These are phyloP conservation scores for Leptodactylus fallax DNA, from an alignment of 2,797 vertebrate species.

Conservation along the genomic window DNA sequence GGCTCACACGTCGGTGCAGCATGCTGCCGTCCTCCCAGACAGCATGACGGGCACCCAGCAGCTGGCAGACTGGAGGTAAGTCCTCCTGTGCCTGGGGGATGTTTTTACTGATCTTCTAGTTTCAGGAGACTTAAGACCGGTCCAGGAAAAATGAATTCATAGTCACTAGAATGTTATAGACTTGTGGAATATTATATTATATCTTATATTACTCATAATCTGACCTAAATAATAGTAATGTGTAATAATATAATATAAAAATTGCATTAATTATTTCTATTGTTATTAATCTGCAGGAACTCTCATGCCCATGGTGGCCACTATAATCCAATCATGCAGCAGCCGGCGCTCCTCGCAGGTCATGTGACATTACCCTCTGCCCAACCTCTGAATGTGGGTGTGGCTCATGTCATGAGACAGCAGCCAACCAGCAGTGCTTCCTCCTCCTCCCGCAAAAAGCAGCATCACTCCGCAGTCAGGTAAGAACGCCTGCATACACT, in stretches of 20 bases:
- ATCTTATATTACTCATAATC: neutral
- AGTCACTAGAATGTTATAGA: no score
- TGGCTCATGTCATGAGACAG: slow-evolving; percentile 98
- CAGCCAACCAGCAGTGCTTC: slow-evolving; percentile 79
- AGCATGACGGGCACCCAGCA: slow-evolving; percentile 93
- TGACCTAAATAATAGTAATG: no score
- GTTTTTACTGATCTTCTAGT: no score
- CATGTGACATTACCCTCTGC: slow-evolving; percentile 93
- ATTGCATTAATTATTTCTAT: no score
- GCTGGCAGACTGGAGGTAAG: slow-evolving; percentile 94
- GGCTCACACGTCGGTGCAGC: slow-evolving; percentile 94
- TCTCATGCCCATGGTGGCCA: slow-evolving; percentile 92
- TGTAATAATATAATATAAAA: neutral
- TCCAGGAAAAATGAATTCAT: no score
- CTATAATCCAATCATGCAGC: slow-evolving; percentile 99
- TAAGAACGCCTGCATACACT: slow-evolving; percentile 69
- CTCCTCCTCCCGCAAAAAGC: slow-evolving; percentile 91
- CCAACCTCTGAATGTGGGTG: slow-evolving; percentile 95
- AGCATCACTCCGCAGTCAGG: slow-evolving; percentile 91
- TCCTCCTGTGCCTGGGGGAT: no score
- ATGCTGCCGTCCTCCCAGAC: slow-evolving; percentile 93
- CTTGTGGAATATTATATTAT: neutral
- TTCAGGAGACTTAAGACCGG: no score
- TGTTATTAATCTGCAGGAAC: slow-evolving; percentile 79
- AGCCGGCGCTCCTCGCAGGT: slow-evolving; percentile 90